Evolutionary conservation across 2,113 vertebrate genomes (phyloP), one percentile per base, ranked within the genome.

Genomic region (Oxyruncus cristatus): DNA sequence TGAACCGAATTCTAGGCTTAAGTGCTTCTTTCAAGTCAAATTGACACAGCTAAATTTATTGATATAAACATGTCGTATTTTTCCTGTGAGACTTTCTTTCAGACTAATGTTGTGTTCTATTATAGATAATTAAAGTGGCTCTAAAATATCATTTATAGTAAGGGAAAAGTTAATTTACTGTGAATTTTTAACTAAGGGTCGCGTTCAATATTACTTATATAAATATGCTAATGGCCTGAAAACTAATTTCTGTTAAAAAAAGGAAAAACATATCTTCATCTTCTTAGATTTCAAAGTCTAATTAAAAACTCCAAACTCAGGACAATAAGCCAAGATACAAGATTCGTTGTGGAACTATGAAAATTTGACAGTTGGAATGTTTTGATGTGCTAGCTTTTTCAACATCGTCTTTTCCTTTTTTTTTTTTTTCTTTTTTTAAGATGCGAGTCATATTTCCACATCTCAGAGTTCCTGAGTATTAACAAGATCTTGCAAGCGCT

Each of bases 201-300:
- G 1, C 12, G 59, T 72, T 90, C 75, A 66, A 9, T 70, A 70
- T 88, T 85, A 77, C 63, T 84, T 78, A 74, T 8, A 44, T 79
- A 93, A 82, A 93, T 66, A 95, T 73, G 81, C 37, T 96, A 89
- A 91, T 88, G 5, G 62, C 6, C 50, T 92, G 53, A 89, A 93
- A 91, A 74, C 42, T 63, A 80, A 93, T 93, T 85, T 88, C 28
- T 88, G 14, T 47, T 61, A 32, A 65, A 83, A 76, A 52, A 20
- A 19, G 32, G 18, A 2, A 65, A 49, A 90, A 61, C 42, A 33
- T 82, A 71, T 82, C 53, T 79, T 82, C 52, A 79, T 85, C n/a
- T 73, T 44, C 66, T n/a, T 87, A 79, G 73, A 71, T 92, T 81
- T 85, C 28, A 24, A 95, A 91, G 9, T 37, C 77, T 79, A 88